Percentiles rank a stretch among this genome's conserved stretches.
Evolutionary conservation across 1,140 invertebrate genomes (phyloP).

Genomic region (Ephestia elutella): DNA sequence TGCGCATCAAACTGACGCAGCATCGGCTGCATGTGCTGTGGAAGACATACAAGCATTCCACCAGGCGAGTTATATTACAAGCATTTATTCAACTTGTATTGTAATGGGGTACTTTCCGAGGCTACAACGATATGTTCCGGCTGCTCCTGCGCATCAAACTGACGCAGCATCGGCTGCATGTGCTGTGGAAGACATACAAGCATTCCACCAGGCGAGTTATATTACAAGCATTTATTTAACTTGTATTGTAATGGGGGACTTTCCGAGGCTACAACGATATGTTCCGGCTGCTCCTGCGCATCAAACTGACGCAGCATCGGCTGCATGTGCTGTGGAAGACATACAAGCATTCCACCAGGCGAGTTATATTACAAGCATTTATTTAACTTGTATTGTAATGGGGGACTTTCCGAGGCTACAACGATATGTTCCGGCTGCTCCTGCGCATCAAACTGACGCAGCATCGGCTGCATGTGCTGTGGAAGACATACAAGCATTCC

Average conservation of each 20-base stretch:
- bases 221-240: conserved; percentile 26
- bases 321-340: conserved; percentile 86
- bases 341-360: conserved; percentile 57
- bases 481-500: conserved; percentile 75
- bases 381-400: background rate
- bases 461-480: conserved; percentile 87
- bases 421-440: conserved; percentile 87
- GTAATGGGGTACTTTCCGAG: too few species aligned
- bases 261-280: conserved; percentile 90
- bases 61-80: conserved; percentile 41
- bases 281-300: conserved; percentile 85
- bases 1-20: conserved; percentile 87
- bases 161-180: conserved; percentile 88
- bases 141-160: conserved; percentile 87
- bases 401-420: too few species aligned
- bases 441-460: conserved; percentile 87
- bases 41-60: conserved; percentile 72
- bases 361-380: conserved; percentile 28
- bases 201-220: conserved; percentile 43
- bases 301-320: conserved; percentile 88
- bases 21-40: conserved; percentile 88
- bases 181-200: conserved; percentile 80
- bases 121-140: conserved; percentile 88
- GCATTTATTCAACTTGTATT: conserved; percentile 2
- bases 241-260: too few species aligned